phyloP scores from a whole-genome alignment of 2,888 invertebrate species.

The Xylocampa areola region DNA sequence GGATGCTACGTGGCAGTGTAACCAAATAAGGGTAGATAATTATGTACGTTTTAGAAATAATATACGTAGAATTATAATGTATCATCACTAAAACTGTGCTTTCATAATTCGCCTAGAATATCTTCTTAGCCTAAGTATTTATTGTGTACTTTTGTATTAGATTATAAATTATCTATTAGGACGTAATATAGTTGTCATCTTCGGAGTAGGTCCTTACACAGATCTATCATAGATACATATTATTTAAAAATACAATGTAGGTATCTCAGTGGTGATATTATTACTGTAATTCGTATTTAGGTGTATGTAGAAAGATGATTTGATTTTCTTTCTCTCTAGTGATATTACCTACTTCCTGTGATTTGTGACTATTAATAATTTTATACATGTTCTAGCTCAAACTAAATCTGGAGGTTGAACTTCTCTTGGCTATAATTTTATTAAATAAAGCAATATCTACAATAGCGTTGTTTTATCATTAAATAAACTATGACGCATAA shows the following conservation, averaged over 20 bases:
- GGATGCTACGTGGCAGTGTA: constrained; percentile 50
- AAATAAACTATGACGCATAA: no score
- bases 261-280: constrained; percentile 82
- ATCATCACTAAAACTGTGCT: constrained; percentile 67
- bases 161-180: constrained; percentile 53
- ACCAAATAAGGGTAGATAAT: constrained; percentile 52
- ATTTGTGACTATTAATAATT: constrained; percentile 87
- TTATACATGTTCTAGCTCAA: constrained; percentile 86
- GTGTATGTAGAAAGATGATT: constrained; percentile 72
- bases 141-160: constrained; percentile 67
- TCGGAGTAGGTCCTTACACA: constrained; percentile 39
- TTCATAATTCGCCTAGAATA: constrained; percentile 75
- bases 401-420: constrained; percentile 75
- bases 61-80: constrained; percentile 38
- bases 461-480: constrained; percentile 48
- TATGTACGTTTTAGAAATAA: constrained; percentile 39
- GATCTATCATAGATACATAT: constrained; percentile 41
- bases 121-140: constrained; percentile 75
- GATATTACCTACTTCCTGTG: constrained; percentile 84
- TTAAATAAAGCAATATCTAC: constrained; percentile 85
- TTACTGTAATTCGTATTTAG: constrained; percentile 73
- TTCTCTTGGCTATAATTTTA: constrained; percentile 86
- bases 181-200: constrained; percentile 59
- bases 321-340: constrained; percentile 79
- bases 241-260: constrained; percentile 57